Evolutionary conservation across 2,888 invertebrate genomes (phyloP).

Genomic region (Alviniconcha strummeri): DNA sequence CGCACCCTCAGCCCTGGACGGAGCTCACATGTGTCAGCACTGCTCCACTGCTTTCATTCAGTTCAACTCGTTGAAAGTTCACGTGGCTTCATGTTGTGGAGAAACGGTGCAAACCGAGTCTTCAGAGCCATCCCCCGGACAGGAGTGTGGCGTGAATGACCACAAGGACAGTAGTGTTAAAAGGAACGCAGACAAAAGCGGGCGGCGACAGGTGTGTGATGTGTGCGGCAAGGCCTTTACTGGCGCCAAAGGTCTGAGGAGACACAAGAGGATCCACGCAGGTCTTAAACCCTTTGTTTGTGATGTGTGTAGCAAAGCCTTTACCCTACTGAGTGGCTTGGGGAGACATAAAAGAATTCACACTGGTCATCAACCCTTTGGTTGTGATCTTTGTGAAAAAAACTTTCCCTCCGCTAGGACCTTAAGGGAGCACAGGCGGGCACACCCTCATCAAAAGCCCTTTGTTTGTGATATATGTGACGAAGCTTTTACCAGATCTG

Average conservation of each 20-base stretch:
- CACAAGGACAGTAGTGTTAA: not conserved
- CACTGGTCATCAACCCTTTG: not conserved
- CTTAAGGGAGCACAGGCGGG: not conserved
- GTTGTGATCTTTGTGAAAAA: not conserved
- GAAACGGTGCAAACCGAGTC: not conserved
- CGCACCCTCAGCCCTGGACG: not conserved
- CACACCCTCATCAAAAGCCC: not conserved
- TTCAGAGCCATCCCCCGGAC: not conserved
- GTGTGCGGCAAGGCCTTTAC: not conserved
- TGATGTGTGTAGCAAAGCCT: not conserved
- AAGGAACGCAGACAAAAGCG: not conserved
- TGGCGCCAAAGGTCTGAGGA: not conserved
- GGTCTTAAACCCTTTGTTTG: not conserved
- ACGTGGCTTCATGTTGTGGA: not conserved
- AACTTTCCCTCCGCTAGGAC: not conserved
- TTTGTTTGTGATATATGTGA: not conserved
- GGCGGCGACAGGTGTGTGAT: not conserved
- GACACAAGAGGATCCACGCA: not conserved
- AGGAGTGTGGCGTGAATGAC: not conserved
- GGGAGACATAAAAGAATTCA: not conserved
- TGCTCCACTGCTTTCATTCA: not conserved
- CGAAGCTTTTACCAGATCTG: not conserved
- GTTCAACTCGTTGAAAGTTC: not conserved
- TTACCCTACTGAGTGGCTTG: not conserved
- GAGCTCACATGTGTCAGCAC: not conserved